A percentile compares a stretch with the other conserved stretches of the same genome.
These are phyloP conservation scores for Catocala nupta DNA, from an alignment of 2,888 invertebrate species.

Conservation along the genomic window DNA sequence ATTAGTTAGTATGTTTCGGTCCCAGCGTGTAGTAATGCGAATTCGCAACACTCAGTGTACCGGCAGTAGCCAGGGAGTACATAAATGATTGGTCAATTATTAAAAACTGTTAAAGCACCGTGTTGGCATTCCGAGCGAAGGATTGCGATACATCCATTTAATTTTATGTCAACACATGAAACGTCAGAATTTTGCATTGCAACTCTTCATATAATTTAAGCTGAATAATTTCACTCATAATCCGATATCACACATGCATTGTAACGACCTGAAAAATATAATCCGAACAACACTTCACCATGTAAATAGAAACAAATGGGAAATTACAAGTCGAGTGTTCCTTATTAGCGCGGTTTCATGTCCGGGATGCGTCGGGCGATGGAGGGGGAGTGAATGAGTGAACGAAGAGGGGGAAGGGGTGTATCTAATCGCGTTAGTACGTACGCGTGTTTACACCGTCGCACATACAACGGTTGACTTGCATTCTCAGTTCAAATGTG, in stretches of 20 bases:
- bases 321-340: slow-evolving; percentile 64
- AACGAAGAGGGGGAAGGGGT: slow-evolving; percentile 23
- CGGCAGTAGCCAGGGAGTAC: no score
- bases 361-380: slow-evolving; percentile 44
- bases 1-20: no score
- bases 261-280: slow-evolving; percentile 41
- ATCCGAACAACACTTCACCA: slow-evolving; percentile 43
- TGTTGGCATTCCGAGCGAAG: no score
- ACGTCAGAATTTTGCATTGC: no score
- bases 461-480: slow-evolving; percentile 58
- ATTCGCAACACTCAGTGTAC: no score
- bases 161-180: no score
- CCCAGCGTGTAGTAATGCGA: no score
- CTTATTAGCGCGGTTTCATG: slow-evolving; percentile 66
- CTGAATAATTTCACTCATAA: not conserved
- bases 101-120: no score
- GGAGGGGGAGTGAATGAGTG: slow-evolving; percentile 22
- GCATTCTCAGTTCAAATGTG: slow-evolving; percentile 54
- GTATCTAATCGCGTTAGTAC: slow-evolving; percentile 57
- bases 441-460: slow-evolving; percentile 55
- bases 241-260: slow-evolving; percentile 9
- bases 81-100: no score
- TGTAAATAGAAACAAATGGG: slow-evolving; percentile 62
- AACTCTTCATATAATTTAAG: no score
- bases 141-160: no score